phyloP scores from a whole-genome alignment of 1,140 invertebrate genomes.

The Littorina saxatilis region DNA sequence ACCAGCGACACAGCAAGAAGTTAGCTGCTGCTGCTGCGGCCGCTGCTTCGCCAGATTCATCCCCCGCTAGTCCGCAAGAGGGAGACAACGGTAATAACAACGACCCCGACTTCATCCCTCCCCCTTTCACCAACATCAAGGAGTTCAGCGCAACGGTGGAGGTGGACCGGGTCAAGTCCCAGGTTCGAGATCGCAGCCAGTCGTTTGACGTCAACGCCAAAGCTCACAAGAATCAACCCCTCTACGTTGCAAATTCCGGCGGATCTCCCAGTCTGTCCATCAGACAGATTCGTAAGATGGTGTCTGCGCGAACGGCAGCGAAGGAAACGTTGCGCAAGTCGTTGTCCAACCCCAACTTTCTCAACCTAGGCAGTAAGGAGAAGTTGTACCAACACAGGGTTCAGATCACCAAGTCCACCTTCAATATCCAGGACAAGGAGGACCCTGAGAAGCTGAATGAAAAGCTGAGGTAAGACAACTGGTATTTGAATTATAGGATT shows the following conservation, averaged over 20 bases:
- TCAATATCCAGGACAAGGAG: background rate
- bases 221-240: background rate
- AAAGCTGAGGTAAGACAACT: conserved; percentile 5
- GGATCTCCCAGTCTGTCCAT: conserved; percentile 44
- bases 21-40: background rate
- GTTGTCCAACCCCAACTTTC: conserved; percentile 71
- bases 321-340: conserved; percentile 60
- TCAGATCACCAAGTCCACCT: conserved; percentile 42
- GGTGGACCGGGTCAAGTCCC: background rate
- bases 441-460: too few relatives aligned
- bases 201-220: conserved; percentile 31
- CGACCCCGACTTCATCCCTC: conserved; percentile 8
- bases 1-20: conserved; percentile 42
- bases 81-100: background rate
- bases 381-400: conserved; percentile 46
- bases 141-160: conserved; percentile 12
- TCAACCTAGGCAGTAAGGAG: conserved; percentile 64
- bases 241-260: background rate
- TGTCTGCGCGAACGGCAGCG: conserved; percentile 48
- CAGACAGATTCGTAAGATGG: conserved; percentile 57
- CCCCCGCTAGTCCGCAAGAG: background rate
- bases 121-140: conserved; percentile 21
- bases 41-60: background rate
- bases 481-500: background rate
- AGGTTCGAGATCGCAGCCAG: conserved; percentile 21